Evolutionary conservation across 2,888 invertebrate genomes (phyloP).

Genomic region (Amphipoea lucens): DNA sequence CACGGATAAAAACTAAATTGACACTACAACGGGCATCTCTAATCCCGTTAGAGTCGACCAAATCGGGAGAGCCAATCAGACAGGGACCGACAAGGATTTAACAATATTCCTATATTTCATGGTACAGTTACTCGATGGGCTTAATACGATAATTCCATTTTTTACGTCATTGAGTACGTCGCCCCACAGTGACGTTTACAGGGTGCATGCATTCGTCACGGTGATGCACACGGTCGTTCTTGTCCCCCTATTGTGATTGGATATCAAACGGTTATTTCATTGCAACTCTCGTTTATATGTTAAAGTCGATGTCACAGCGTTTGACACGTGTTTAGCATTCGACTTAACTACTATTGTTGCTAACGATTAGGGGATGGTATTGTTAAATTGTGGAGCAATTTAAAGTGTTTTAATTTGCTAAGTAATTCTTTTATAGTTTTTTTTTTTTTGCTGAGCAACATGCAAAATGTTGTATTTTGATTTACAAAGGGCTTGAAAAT

Average conservation of each 20-base stretch:
- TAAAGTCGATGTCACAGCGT: slow-evolving; percentile 83
- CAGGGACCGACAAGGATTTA: slow-evolving; percentile 70
- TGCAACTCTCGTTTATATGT: slow-evolving; percentile 82
- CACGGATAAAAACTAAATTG: slow-evolving; percentile 57
- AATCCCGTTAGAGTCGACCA: slow-evolving; percentile 61
- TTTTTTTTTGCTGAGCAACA: not conserved
- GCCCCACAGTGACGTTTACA: slow-evolving; percentile 76
- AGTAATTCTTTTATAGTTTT: slow-evolving; percentile 45
- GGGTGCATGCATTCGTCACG: slow-evolving; percentile 83
- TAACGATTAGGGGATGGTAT: slow-evolving; percentile 80
- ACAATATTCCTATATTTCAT: slow-evolving; percentile 84
- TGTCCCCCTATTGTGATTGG: slow-evolving; percentile 80
- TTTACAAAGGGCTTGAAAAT: not conserved
- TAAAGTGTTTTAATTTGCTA: slow-evolving; percentile 59
- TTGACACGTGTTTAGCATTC: slow-evolving; percentile 89
- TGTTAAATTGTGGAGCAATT: slow-evolving; percentile 66
- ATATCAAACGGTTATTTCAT: slow-evolving; percentile 86
- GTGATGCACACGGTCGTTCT: slow-evolving; percentile 75
- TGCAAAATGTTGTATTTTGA: not conserved
- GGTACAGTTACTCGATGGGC: slow-evolving; percentile 79
- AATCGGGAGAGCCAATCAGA: slow-evolving; percentile 61
- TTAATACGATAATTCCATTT: slow-evolving; percentile 81
- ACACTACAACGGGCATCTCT: slow-evolving; percentile 60
- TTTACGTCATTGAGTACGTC: slow-evolving; percentile 81
- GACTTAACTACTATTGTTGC: slow-evolving; percentile 86